Base-by-base conservation (phyloP, 1,140 invertebrate species). In the Drosophila arawakana region DNA sequence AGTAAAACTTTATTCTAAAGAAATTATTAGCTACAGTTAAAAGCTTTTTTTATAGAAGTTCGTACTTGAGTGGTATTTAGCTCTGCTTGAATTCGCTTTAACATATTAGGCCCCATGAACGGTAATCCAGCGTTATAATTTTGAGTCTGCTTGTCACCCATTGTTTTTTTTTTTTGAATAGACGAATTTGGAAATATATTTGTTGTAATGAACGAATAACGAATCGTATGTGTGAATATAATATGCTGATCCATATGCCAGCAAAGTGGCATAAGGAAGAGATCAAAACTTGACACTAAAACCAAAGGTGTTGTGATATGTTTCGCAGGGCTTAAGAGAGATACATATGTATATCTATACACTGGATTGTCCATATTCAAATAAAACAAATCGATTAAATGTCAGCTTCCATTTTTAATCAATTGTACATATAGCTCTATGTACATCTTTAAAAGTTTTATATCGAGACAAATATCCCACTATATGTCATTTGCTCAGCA, bases 11-110 rank as follows among this genome's bases (percentile, higher is more conserved):
- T 73, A 37, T 73, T 73, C 71, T 73, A 30, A 13, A 59, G 15
- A 59, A 3, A 10, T 41, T 9, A 25, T 41, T 5, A 34, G 10
- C 9, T 30, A 46, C 13, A 10, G 18, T 21, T 18, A 5, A 5
- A 35, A 9, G 10, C 6, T 10, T 1, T 2, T 21, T 57, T 21
- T 9, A 35, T 9, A 37, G 11, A 2, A 2, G n/a, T n/a, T 1
- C 65, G 1, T 47, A 73, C 71, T 15, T 69, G 65, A 25, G 65
- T 59, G 8, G 71, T 61, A 30, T 68, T 73, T 1, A 73, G 18
- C 25, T 73, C 71, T 3, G 65, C 34, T 1, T 73, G 59, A 13
- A 73, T 61, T 1, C 41, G 37, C 34, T 73, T 73, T 8, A 73
- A 55, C 6, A 73, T 30, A 35, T 55, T 61, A 0, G 9, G 9